Evolutionary conservation across 1,140 invertebrate species (phyloP).

Genomic region (Centruroides sculpturatus): DNA sequence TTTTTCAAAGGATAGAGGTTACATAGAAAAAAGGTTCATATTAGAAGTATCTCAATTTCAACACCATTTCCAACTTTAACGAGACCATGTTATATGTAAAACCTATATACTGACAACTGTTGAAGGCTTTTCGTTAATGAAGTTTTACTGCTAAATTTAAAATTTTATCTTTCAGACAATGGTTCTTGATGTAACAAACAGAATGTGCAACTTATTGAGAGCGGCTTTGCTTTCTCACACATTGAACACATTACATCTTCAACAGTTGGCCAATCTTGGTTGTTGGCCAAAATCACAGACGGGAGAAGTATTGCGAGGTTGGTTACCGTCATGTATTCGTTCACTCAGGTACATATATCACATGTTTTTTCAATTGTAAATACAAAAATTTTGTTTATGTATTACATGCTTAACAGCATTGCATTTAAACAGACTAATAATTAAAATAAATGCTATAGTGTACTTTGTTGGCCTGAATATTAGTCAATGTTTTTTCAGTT

Average conservation of each 20-base stretch:
- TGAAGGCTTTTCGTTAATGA: no score
- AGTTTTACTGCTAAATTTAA: background rate
- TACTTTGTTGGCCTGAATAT: no score
- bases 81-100: no score
- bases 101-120: no score
- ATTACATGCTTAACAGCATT: background rate
- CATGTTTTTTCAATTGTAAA: background rate
- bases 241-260: constrained; percentile 23
- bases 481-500: no score
- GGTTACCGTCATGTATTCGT: constrained; percentile 62
- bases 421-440: no score
- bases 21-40: no score
- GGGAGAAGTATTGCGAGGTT: constrained; percentile 35
- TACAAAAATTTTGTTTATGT: background rate
- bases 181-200: constrained; percentile 46
- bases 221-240: constrained; percentile 47
- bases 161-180: constrained; percentile 34
- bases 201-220: constrained; percentile 47
- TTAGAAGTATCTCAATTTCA: no score
- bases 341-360: constrained; percentile 36
- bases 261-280: constrained; percentile 20
- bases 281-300: constrained; percentile 22
- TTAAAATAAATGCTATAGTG: no score
- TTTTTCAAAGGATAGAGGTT: no score
- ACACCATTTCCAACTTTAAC: no score